phyloP scores from a whole-genome alignment of 2,113 vertebrate species.

The Varanus salvator region DNA sequence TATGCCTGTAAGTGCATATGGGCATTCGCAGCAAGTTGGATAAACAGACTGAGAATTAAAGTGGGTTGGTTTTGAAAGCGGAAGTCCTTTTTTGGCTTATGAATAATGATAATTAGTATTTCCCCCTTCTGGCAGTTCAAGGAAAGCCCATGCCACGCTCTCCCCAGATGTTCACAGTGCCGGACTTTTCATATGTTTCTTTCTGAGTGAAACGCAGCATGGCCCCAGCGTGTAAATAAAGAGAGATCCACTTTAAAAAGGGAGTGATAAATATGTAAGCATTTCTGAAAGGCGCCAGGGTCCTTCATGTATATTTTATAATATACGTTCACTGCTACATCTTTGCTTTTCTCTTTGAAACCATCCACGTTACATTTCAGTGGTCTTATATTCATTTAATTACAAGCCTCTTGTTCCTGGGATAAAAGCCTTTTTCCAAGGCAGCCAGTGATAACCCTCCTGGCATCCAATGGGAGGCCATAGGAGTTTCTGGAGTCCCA shows the following conservation, averaged over 20 bases:
- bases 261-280: constrained; percentile 59
- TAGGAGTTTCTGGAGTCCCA: too few species aligned
- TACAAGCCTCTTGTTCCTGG: constrained; percentile 42
- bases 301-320: constrained; percentile 53
- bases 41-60: background rate
- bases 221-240: constrained; percentile 35
- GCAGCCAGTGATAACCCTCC: constrained; percentile 7
- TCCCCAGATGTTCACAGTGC: constrained; percentile 6
- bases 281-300: constrained; percentile 52
- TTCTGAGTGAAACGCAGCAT: constrained; percentile 48
- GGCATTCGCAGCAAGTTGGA: too few species aligned
- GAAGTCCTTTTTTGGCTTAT: background rate
- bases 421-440: constrained; percentile 10
- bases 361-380: constrained; percentile 62
- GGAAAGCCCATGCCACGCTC: background rate
- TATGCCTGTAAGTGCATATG: background rate
- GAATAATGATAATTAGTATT: background rate
- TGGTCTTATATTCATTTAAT: constrained; percentile 54
- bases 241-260: constrained; percentile 50
- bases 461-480: too few species aligned
- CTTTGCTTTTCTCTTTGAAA: constrained; percentile 46
- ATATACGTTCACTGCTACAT: constrained; percentile 45
- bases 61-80: background rate
- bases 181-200: constrained; percentile 22
- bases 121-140: background rate